Base-by-base conservation (phyloP, 1,140 invertebrate genomes). In the Lineus longissimus region DNA sequence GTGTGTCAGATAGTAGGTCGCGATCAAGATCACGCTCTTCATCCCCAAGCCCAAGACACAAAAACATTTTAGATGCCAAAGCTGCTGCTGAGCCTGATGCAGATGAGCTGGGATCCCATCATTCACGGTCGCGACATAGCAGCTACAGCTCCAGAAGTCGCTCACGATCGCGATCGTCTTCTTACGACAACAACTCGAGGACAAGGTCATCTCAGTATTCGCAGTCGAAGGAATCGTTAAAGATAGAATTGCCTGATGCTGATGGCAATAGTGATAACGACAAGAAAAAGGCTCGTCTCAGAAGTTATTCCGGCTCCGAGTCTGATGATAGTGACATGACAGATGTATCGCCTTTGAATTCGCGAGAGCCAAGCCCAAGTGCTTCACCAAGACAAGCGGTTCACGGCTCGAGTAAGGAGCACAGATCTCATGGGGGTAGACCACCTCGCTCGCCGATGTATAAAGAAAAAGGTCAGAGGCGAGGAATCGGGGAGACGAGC, bases 281-380 rank as follows among this genome's bases (percentile, higher is more conserved):
- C n/a, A 61, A 61, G 22, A 47, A 29, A 30, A 45, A 13, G 29
- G 11, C n/a, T n/a, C n/a, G n/a, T n/a, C n/a, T n/a, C n/a, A n/a
- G n/a, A n/a, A n/a, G n/a, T n/a, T n/a, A n/a, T n/a, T n/a, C n/a
- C 43, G 19, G n/a, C 29, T 61, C 59, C 13, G 7, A 61, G 47
- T 64, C 62, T 61, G 71, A 73, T 30, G 72, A 76, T 54, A 80
- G 75, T 73, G 78, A 79, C 62, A 76, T 77, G 45, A 80, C 78
- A 17, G 77, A 79, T 67, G 78, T 80, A 11, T 80, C 78, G 23
- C 77, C 78, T 9, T 71, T 75, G 36, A 63, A 61, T 54, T 77
- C 74, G 27, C 74, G 76, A 22, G 62, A 69, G 43, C 54, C 66
- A 31, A 63, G 61, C 58, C 62, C 61, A 6, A 55, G 15, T 0